Conservation (phyloP, 2,797 vertebrate species). For the Chelonia mydas region DNA sequence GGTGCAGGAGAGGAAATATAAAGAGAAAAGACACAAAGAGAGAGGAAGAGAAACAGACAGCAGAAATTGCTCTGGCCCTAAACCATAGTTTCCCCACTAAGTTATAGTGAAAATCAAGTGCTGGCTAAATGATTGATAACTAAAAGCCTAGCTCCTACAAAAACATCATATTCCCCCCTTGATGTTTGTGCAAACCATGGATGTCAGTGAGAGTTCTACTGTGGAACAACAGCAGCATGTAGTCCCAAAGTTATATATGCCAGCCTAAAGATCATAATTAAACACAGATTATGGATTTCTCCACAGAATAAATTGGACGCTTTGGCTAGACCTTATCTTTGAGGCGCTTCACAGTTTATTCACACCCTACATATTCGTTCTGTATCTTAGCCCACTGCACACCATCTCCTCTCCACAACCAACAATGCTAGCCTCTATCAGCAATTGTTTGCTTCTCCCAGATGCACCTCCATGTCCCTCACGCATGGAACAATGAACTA, state of each 20-base stretch:
- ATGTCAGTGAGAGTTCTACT: not conserved
- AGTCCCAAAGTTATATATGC: not conserved
- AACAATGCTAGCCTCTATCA: not conserved
- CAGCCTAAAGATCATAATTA: not conserved
- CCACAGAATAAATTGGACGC: not conserved
- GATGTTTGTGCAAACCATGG: not conserved
- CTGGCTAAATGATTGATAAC: not conserved
- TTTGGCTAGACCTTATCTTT: not conserved
- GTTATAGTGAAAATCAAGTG: not conserved
- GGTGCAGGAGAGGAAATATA: not conserved
- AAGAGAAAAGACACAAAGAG: not conserved
- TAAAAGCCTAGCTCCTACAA: not conserved
- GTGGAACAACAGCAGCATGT: fast-evolving
- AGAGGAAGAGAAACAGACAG: not conserved
- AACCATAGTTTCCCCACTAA: not conserved
- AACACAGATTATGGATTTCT: not conserved
- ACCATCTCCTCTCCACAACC: not conserved
- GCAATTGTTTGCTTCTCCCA: not conserved
- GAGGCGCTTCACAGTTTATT: not conserved
- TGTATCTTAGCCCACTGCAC: fast-evolving
- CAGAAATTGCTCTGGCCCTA: not conserved
- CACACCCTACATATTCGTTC: not conserved
- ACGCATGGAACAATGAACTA: not conserved
- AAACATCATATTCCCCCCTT: fast-evolving
- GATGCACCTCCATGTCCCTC: not conserved